Evolutionary conservation across 2,888 invertebrate species (phyloP).

Genomic region (Apotomis capreana): DNA sequence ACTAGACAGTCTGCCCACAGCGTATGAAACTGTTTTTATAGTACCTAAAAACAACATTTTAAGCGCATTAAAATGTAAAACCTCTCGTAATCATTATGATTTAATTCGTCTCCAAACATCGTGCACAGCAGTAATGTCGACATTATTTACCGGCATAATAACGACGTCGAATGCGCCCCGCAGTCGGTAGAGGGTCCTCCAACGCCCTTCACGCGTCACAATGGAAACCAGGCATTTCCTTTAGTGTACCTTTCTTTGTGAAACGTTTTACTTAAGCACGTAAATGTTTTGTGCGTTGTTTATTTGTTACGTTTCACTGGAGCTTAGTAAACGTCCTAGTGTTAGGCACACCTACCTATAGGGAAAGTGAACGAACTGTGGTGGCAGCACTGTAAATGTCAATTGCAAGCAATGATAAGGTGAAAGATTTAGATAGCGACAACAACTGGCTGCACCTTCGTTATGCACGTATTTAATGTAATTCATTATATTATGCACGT

Average conservation of each 20-base stretch:
- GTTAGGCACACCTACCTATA: too few species aligned
- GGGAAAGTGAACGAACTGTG: too few species aligned
- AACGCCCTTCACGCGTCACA: slow-evolving; percentile 44
- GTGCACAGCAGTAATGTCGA: slow-evolving; percentile 1
- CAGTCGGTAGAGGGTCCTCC: slow-evolving; percentile 26
- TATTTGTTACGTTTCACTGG: not conserved
- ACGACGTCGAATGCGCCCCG: slow-evolving; percentile 1
- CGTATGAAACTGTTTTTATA: too few species aligned
- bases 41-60: too few species aligned
- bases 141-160: slow-evolving; percentile 29
- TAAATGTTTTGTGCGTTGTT: slow-evolving; percentile 26
- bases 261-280: slow-evolving; percentile 48
- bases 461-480: too few species aligned
- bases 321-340: not conserved
- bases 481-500: too few species aligned
- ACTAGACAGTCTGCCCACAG: too few species aligned
- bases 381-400: too few species aligned
- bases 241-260: slow-evolving; percentile 50
- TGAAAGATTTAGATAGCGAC: too few species aligned
- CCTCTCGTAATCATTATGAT: not conserved
- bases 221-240: slow-evolving; percentile 55
- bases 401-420: too few species aligned
- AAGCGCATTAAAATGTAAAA: too few species aligned
- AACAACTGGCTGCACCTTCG: too few species aligned
- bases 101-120: slow-evolving; percentile 8